Base-by-base conservation (phyloP, 2,888 invertebrate species). In the Zhuqinia jingwanae region DNA sequence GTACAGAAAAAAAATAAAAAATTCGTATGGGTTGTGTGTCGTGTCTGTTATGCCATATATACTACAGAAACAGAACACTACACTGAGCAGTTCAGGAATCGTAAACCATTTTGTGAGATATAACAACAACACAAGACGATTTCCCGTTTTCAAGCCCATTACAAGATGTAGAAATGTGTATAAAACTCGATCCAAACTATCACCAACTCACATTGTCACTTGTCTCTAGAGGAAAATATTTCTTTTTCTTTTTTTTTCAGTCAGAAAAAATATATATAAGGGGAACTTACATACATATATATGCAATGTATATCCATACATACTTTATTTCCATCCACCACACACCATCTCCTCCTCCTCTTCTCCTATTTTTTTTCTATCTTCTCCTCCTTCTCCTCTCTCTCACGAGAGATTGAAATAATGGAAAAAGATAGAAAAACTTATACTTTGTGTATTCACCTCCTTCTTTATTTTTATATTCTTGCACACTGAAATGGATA, bases 131-230 rank as follows among this genome's bases (percentile, higher is more conserved):
- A 27, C 47, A 45, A 50, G 45, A 27, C 47, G 73, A 73, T 73
- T 25, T 82, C 15, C 82, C 73, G 73, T 82, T 82, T 75, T 82
- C 68, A 36, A 82, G 75, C 73, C 70, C 82, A 82, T 82, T 82
- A 82, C 82, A 82, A 82, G 36, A 75, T 82, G 82, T 82, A 82
- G 75, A 75, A 82, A 82, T 82, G 82, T 75, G 82, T 82, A 82
- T 82, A 82, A 82, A 82, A 82, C 82, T 82, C 82, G 75, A 82
- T 82, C 82, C 60, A 82, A 82, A 82, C 82, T 82, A 82, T 82
- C 82, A 82, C 82, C 82, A 82, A 82, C 60, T 82, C 82, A 82
- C 82, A 82, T 82, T 82, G 82, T 82, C 82, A 82, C 82, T 82
- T 82, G 82, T 82, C 82, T 82, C 82, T 56, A 75, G 82, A 82